A percentile compares a stretch with the other conserved stretches of the same genome.
Conservation (phyloP, 2,113 vertebrate species). For the Callocephalon fimbriatum region DNA sequence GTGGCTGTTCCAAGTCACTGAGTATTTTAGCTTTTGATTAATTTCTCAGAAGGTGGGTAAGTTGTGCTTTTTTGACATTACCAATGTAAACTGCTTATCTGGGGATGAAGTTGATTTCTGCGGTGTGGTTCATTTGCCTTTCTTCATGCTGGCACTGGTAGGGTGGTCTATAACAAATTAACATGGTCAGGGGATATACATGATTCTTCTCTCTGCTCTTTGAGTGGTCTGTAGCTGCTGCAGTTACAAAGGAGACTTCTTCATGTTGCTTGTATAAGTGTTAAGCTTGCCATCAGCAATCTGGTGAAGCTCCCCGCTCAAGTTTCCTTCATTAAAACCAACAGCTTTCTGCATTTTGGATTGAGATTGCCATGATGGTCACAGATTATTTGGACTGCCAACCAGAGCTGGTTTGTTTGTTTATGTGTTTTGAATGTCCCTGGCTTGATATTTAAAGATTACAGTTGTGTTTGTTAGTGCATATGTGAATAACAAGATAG, state of each 20-base stretch:
- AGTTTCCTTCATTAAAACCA: neutral
- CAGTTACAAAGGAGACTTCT: neutral
- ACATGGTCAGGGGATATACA: neutral
- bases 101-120: neutral
- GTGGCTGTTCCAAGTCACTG: neutral
- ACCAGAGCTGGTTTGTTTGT: neutral
- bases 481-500: neutral
- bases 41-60: neutral
- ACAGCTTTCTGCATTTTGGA: neutral
- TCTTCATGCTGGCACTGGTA: neutral
- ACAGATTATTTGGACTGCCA: neutral
- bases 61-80: neutral
- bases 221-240: neutral
- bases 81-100: neutral
- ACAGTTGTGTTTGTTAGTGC: neutral
- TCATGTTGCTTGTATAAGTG: accelerated
- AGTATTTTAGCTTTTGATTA: neutral
- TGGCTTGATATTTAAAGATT: neutral
- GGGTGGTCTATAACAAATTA: neutral
- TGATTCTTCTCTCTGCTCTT: neutral
- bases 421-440: neutral
- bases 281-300: neutral
- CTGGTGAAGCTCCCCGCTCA: neutral
- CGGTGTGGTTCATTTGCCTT: neutral
- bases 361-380: neutral